Evolutionary conservation across 1,140 invertebrate species (phyloP).

Genomic region (Drosophila mojavensis): DNA sequence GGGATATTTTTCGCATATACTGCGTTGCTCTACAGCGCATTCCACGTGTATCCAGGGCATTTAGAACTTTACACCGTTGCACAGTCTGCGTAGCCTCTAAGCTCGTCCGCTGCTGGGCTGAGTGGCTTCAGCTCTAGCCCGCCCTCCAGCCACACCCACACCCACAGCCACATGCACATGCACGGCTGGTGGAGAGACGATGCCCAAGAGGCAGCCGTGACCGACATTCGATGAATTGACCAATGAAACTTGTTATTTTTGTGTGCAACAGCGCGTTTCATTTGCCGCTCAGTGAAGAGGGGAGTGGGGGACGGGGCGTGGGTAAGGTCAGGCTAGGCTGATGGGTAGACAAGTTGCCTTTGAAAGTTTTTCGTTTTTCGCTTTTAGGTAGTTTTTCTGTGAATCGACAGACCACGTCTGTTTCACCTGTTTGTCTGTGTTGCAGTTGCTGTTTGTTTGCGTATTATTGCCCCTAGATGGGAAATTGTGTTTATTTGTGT

Average conservation of each 20-base stretch:
- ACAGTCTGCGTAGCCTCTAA: conserved; percentile 8
- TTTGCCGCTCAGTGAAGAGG: conserved; percentile 33
- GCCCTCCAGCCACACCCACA: not conserved
- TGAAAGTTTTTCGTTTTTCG: conserved; percentile 35
- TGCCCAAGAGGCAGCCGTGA: conserved; percentile 59
- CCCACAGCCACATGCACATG: not conserved
- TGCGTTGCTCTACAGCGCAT: conserved; percentile 5
- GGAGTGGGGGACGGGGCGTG: not conserved
- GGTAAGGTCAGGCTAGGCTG: not conserved
- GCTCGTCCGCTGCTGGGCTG: conserved; percentile 12
- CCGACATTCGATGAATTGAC: conserved; percentile 81
- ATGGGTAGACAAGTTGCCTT: conserved; percentile 15
- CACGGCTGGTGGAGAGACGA: not conserved
- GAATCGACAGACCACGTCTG: conserved; percentile 64
- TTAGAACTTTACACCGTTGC: conserved; percentile 32
- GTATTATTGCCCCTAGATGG: conserved; percentile 61
- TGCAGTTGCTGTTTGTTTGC: conserved; percentile 59
- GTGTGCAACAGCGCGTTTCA: conserved; percentile 77
- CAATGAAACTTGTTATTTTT: conserved; percentile 79
- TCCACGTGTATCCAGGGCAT: conserved; percentile 3
- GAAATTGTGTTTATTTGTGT: conserved; percentile 58
- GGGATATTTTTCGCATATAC: conserved; percentile 12
- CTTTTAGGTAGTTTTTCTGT: conserved; percentile 47
- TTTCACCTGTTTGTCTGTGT: conserved; percentile 51
- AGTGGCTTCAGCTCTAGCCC: not conserved